phyloP scores from a whole-genome alignment of 2,797 vertebrate species.

The Coluber constrictor region DNA sequence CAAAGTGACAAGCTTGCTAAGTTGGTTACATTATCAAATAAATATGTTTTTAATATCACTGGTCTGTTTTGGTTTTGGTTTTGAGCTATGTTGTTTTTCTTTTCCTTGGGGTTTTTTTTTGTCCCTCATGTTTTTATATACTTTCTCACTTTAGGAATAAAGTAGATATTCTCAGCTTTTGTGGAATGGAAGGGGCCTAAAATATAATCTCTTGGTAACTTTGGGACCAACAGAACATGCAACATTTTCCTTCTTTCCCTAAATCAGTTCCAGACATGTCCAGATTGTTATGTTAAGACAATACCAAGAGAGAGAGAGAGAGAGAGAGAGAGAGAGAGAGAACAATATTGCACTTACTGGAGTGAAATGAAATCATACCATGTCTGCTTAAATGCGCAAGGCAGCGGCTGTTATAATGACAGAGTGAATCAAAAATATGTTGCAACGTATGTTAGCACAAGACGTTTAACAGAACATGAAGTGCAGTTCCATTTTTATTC shows the following conservation, averaged over 20 bases:
- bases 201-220: not conserved
- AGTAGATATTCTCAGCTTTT: conserved; percentile 6
- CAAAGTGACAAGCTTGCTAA: not conserved
- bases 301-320: not conserved
- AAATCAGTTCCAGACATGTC: not conserved
- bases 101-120: not conserved
- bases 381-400: not conserved
- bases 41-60: not conserved
- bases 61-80: not conserved
- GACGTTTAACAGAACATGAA: conserved; percentile 1
- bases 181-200: not conserved
- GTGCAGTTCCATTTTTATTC: conserved; percentile 24
- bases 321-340: not conserved
- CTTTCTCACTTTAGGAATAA: not conserved
- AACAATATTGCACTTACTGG: conserved; percentile 7
- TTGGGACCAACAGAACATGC: not conserved
- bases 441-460: conserved; percentile 7
- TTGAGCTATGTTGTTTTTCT: not conserved
- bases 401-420: conserved; percentile 2
- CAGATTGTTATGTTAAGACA: conserved; percentile 18
- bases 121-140: not conserved
- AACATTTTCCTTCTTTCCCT: not conserved
- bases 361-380: not conserved
- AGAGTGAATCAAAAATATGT: conserved; percentile 30
- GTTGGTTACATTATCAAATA: not conserved